Conservation (phyloP, 92 coral and sea anemone genomes). For the Epizoanthus scotinus region DNA sequence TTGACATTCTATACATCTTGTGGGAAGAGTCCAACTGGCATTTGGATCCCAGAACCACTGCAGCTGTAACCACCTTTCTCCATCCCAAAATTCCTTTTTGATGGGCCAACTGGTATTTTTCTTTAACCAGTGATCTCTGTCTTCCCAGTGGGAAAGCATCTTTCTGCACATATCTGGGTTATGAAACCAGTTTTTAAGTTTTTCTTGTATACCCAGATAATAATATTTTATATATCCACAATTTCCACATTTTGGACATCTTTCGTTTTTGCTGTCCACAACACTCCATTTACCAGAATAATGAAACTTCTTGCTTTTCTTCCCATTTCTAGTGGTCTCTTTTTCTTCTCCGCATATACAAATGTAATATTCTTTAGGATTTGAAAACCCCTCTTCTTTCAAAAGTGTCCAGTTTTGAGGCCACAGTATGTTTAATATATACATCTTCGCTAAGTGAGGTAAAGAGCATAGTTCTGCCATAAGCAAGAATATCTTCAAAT, state of each 20-base stretch:
- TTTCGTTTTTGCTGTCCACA: conserved; percentile 53
- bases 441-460: too few relatives aligned
- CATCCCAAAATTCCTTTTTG: conserved; percentile 70
- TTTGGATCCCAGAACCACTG: conserved; percentile 69
- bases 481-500: too few relatives aligned
- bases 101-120: conserved; percentile 46
- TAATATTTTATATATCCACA: conserved; percentile 50
- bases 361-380: conserved; percentile 67
- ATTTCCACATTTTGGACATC: conserved; percentile 58
- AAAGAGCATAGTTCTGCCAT: too few relatives aligned
- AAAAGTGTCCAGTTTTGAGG: too few relatives aligned
- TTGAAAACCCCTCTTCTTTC: too few relatives aligned
- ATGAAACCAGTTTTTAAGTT: conserved; percentile 60
- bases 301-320: conserved; percentile 35
- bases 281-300: conserved; percentile 49
- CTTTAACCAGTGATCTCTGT: conserved; percentile 60
- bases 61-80: conserved; percentile 58
- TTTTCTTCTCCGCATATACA: conserved; percentile 62
- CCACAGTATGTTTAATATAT: too few relatives aligned
- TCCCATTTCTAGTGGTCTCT: conserved; percentile 38
- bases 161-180: conserved; percentile 52
- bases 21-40: conserved; percentile 53
- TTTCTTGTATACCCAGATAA: conserved; percentile 51
- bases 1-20: conserved; percentile 29
- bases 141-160: conserved; percentile 63